Evolutionary conservation across 2,113 vertebrate genomes (phyloP).

Genomic region (Pithys albifrons): DNA sequence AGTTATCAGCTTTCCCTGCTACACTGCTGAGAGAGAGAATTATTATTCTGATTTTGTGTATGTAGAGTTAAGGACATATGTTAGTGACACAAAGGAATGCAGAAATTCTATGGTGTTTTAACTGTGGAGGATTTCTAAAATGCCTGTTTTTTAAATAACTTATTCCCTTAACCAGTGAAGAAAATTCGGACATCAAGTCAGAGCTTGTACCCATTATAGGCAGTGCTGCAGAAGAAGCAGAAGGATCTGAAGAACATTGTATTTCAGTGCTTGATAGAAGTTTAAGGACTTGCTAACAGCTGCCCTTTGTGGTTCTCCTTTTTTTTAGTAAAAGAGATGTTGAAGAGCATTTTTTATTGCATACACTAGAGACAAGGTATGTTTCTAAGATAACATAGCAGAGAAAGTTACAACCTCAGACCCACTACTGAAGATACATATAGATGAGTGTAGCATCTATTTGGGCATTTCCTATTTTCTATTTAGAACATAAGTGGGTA

Average conservation of each 20-base stretch:
- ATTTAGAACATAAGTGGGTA: neutral
- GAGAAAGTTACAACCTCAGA: neutral
- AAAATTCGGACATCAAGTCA: neutral
- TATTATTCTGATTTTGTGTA: neutral
- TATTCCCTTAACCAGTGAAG: neutral
- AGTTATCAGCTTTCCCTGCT: neutral
- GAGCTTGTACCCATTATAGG: neutral
- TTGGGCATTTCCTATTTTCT: neutral
- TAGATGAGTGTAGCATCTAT: neutral
- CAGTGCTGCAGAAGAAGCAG: neutral
- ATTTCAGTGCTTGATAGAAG: neutral
- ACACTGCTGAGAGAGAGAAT: neutral
- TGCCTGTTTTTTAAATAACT: neutral
- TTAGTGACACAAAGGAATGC: neutral
- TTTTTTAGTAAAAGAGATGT: neutral
- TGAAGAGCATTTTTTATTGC: neutral
- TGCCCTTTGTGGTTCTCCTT: neutral
- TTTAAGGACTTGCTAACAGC: neutral
- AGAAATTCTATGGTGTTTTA: neutral
- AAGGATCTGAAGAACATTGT: neutral
- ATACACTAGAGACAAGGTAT: neutral
- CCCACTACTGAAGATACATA: neutral
- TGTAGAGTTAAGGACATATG: neutral
- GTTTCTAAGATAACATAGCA: neutral
- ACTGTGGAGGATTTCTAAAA: neutral